Conservation (phyloP, 2,888 invertebrate genomes). For the Griposia aprilina region DNA sequence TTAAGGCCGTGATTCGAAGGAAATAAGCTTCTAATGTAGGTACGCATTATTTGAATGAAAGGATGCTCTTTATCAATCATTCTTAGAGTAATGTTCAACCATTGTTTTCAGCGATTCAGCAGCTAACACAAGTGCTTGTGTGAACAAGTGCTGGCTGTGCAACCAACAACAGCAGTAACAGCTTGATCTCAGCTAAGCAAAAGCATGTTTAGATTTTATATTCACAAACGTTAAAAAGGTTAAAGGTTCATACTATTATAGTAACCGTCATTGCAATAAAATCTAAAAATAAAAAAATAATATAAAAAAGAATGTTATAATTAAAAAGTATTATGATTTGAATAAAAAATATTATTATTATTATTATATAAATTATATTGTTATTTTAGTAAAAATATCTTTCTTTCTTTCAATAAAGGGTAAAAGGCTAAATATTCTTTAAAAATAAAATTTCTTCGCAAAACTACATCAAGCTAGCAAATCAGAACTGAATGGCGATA, state of each 20-base stretch:
- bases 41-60: background rate
- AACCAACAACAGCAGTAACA: background rate
- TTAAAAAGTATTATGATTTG: too few relatives aligned
- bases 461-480: background rate
- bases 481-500: too few relatives aligned
- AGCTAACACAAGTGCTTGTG: too few relatives aligned
- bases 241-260: too few relatives aligned
- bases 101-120: background rate
- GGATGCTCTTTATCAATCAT: background rate
- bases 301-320: too few relatives aligned
- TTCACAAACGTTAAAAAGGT: background rate
- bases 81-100: background rate
- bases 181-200: background rate
- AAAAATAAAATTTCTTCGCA: background rate
- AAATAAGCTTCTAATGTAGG: background rate
- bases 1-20: background rate
- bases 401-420: background rate
- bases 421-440: background rate
- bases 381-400: too few relatives aligned
- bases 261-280: background rate
- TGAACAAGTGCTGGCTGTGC: too few relatives aligned
- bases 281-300: background rate
- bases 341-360: too few relatives aligned
- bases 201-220: too few relatives aligned
- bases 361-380: too few relatives aligned